Conservation (phyloP, 2,797 vertebrate species). For the Dendrocincla fuliginosa region DNA sequence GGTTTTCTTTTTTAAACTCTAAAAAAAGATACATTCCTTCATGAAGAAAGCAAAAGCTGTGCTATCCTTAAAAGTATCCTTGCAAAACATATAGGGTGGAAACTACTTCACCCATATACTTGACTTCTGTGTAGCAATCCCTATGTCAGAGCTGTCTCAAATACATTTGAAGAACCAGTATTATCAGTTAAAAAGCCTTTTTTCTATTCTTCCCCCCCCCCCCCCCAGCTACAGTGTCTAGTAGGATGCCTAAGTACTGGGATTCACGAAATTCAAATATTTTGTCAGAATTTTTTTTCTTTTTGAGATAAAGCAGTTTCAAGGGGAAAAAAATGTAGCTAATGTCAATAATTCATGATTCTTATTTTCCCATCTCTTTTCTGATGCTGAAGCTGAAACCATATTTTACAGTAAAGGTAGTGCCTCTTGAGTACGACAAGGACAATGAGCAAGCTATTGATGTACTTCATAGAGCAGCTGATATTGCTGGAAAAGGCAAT, state of each 20-base stretch:
- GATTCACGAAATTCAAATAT: not conserved
- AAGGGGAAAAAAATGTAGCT: not conserved
- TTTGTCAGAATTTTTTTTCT: not conserved
- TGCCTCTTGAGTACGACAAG: not conserved
- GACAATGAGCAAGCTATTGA: not conserved
- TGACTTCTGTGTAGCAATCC: not conserved
- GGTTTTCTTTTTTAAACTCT: not conserved
- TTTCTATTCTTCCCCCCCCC: not conserved
- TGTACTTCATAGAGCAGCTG: not conserved
- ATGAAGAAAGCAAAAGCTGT: not conserved
- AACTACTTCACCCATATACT: not conserved
- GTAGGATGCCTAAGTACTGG: not conserved
- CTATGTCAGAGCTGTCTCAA: not conserved
- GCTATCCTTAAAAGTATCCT: not conserved
- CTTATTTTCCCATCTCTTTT: not conserved
- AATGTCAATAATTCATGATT: not conserved
- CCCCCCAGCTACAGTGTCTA: not conserved
- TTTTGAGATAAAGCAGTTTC: not conserved
- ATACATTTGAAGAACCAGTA: not conserved
- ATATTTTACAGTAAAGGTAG: not conserved
- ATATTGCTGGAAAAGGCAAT: not conserved
- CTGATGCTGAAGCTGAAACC: not conserved
- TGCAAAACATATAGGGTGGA: not conserved
- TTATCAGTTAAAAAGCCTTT: not conserved
- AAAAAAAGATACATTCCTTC: not conserved